A percentile compares a stretch with the other conserved stretches of the same genome.
Conservation (phyloP, 2,888 invertebrate genomes). For the Apamea anceps region DNA sequence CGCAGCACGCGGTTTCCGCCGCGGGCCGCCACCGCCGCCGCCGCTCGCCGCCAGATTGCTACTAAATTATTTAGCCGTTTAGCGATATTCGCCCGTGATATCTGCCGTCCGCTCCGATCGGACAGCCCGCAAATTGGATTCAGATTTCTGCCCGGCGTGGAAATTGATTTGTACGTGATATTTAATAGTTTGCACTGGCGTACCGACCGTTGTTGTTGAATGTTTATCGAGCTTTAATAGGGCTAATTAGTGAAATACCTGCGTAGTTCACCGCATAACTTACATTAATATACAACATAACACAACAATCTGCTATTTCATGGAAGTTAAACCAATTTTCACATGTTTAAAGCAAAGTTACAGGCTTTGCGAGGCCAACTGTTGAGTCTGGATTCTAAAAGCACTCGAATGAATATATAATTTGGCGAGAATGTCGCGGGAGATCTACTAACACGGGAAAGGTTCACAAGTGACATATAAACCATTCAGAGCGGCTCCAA, state of each 20-base stretch:
- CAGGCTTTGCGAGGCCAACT: conserved; percentile 68
- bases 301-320: conserved; percentile 19
- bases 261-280: conserved; percentile 20
- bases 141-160: conserved; percentile 87
- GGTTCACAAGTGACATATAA: conserved; percentile 89
- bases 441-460: conserved; percentile 83
- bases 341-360: conserved; percentile 41
- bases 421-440: conserved; percentile 82
- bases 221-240: conserved; percentile 56
- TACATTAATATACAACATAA: conserved; percentile 17
- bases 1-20: conserved; percentile 74
- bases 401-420: conserved; percentile 87
- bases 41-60: conserved; percentile 82
- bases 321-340: conserved; percentile 25
- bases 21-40: conserved; percentile 73
- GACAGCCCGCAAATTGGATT: conserved; percentile 90
- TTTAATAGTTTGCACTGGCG: conserved; percentile 81
- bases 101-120: conserved; percentile 85
- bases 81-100: conserved; percentile 89
- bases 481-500: conserved; percentile 88
- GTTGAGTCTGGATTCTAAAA: conserved; percentile 77
- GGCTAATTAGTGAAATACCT: conserved; percentile 58
- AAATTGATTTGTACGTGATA: conserved; percentile 89
- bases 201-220: conserved; percentile 52
- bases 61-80: conserved; percentile 90